Conservation (phyloP, 2,888 invertebrate genomes). For the Steinernema carpocapsae region DNA sequence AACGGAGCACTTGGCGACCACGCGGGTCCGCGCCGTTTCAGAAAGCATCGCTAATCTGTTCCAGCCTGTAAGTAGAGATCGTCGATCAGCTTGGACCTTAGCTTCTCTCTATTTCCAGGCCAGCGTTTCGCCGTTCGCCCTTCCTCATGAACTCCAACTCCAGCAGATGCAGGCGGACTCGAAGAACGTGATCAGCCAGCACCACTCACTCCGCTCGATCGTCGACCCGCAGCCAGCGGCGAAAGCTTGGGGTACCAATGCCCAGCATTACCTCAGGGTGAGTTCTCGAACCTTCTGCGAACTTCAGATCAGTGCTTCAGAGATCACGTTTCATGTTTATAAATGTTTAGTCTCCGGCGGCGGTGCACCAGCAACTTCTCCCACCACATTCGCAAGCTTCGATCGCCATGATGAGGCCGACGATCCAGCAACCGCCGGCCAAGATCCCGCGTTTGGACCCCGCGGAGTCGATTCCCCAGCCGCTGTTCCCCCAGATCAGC, state of each 20-base stretch:
- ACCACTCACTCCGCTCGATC: conserved; percentile 17
- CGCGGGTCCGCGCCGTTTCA: conserved; percentile 13
- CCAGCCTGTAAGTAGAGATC: conserved; percentile 12
- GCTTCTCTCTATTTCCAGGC: not conserved
- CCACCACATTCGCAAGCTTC: conserved; percentile 18
- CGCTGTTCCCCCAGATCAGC: conserved; percentile 30
- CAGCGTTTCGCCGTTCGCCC: not conserved
- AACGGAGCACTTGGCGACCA: not conserved
- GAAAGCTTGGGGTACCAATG: not conserved
- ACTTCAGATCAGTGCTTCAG: not conserved
- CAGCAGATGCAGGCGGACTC: conserved; percentile 33
- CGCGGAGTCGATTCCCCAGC: conserved; percentile 8
- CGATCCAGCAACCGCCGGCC: conserved; percentile 23
- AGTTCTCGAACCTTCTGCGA: not conserved
- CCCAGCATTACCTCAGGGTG: conserved; percentile 22
- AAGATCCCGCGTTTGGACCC: conserved; percentile 24
- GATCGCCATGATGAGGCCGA: conserved; percentile 12
- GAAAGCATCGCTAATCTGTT: conserved; percentile 28
- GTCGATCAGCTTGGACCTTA: not conserved
- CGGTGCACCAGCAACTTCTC: conserved; percentile 16
- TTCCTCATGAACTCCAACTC: conserved; percentile 25
- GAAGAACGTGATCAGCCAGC: conserved; percentile 30
- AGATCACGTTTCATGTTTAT: conserved; percentile 33
- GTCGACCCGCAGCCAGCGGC: not conserved
- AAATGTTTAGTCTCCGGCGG: conserved; percentile 27